Conservation (phyloP, 2,113 vertebrate genomes). For the Pachypanchax playfairii region DNA sequence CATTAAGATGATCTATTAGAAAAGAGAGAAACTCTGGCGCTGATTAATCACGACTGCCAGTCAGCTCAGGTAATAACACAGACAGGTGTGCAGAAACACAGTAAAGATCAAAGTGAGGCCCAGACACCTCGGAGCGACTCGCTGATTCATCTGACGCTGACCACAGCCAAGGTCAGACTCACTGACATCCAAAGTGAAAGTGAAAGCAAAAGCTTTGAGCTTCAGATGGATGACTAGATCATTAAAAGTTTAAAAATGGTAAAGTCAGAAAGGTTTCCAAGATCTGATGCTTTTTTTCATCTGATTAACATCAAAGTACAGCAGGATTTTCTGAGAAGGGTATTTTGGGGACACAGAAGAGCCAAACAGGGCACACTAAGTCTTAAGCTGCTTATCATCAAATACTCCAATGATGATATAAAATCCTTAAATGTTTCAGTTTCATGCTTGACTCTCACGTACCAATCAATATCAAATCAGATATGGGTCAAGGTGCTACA, state of each 20-base stretch:
- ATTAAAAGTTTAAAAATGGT: constrained; percentile 18
- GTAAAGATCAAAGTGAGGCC: constrained; percentile 46
- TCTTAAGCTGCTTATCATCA: too few species aligned
- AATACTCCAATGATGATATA: too few species aligned
- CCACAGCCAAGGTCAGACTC: constrained; percentile 32
- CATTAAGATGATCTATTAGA: constrained; percentile 72
- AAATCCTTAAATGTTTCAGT: constrained; percentile 6
- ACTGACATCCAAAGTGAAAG: background rate
- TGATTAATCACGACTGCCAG: constrained; percentile 32
- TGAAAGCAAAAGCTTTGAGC: background rate
- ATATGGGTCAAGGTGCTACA: too few species aligned
- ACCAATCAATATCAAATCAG: constrained; percentile 49
- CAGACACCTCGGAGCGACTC: constrained; percentile 2
- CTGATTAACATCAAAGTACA: constrained; percentile 22
- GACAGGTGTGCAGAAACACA: constrained; percentile 14
- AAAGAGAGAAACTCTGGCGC: constrained; percentile 8
- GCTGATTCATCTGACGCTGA: constrained; percentile 39
- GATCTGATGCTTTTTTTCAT: constrained; percentile 29
- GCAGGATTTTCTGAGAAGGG: background rate
- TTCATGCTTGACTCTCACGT: constrained; percentile 29
- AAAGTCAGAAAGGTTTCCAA: constrained; percentile 10
- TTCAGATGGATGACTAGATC: background rate
- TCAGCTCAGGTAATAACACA: constrained; percentile 12
- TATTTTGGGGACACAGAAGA: constrained; percentile 41
- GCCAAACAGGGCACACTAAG: constrained; percentile 51